A percentile compares a stretch with the other conserved stretches of the same genome.
phyloP scores from a whole-genome alignment of 2,797 vertebrate species.

The Esox lucius region DNA sequence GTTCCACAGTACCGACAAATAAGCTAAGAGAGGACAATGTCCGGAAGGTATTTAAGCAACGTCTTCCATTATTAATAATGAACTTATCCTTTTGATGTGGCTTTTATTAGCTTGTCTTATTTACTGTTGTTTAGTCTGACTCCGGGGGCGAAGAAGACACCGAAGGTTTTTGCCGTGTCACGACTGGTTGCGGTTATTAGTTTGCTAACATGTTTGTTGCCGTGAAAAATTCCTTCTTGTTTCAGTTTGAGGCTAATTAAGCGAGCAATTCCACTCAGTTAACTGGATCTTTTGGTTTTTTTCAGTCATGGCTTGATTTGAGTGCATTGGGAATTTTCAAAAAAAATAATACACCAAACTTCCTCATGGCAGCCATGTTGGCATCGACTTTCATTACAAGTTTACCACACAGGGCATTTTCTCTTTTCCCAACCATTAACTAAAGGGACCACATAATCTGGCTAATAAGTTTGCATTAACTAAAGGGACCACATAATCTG shows the following conservation, averaged over 20 bases:
- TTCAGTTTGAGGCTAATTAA: conserved; percentile 47
- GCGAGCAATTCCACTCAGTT: conserved; percentile 36
- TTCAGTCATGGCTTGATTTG: conserved; percentile 50
- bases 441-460: conserved; percentile 59
- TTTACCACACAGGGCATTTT: conserved; percentile 56
- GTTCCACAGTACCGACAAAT: conserved; percentile 41
- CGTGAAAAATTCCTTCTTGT: conserved; percentile 26
- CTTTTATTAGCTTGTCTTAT: conserved; percentile 63
- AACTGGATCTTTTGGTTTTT: conserved; percentile 31
- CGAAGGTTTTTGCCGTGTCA: neutral
- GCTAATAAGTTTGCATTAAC: conserved; percentile 62
- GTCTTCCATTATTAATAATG: conserved; percentile 69
- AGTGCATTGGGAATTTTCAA: too few relatives aligned
- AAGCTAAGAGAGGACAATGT: conserved; percentile 29
- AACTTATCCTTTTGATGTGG: conserved; percentile 62
- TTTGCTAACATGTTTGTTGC: conserved; percentile 32
- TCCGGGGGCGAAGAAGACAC: conserved; percentile 15
- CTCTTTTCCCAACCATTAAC: conserved; percentile 71
- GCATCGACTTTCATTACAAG: conserved; percentile 56
- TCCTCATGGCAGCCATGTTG: conserved; percentile 25
- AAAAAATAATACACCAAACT: neutral
- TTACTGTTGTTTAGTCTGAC: conserved; percentile 50
- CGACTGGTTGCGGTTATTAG: conserved; percentile 27
- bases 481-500: conserved; percentile 59
- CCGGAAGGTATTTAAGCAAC: conserved; percentile 55